These are phyloP conservation scores for Tupaia tana DNA, from an alignment of 2,113 vertebrate species.

Conservation along the genomic window DNA sequence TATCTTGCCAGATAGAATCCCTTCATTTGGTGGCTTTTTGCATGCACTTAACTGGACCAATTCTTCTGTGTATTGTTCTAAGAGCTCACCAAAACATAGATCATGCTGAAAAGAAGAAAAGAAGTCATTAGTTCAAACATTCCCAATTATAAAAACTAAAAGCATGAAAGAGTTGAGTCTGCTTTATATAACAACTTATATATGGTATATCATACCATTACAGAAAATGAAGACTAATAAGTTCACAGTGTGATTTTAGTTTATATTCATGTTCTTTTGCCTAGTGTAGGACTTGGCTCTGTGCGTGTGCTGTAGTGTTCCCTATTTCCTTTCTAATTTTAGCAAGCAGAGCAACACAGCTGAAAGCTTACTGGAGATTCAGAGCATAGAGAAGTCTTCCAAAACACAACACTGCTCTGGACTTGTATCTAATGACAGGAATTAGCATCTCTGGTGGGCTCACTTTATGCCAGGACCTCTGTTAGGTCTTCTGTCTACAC, in stretches of 20 bases:
- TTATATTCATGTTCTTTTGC: constrained; percentile 17
- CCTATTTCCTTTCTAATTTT: constrained; percentile 58
- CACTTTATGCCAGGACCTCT: neutral
- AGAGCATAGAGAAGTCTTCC: neutral
- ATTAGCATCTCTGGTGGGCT: neutral
- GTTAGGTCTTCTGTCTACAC: neutral
- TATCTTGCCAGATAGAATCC: constrained; percentile 84
- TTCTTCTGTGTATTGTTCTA: constrained; percentile 87
- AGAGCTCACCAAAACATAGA: constrained; percentile 99
- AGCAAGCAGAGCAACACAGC: constrained; percentile 49
- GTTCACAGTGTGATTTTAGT: neutral
- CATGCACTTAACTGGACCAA: constrained; percentile 88
- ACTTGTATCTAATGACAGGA: neutral
- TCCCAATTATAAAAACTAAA: constrained; percentile 16
- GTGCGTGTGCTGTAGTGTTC: neutral
- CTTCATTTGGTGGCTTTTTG: constrained; percentile 84
- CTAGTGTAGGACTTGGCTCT: neutral
- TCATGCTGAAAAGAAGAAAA: constrained; percentile 93
- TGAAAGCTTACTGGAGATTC: constrained; percentile 37
- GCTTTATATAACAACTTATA: neutral
- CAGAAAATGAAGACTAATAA: neutral
- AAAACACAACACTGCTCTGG: neutral
- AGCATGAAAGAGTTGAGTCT: neutral
- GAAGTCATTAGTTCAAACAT: constrained; percentile 50
- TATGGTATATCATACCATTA: neutral